These are phyloP conservation scores for rabbit (Oryctolagus cuniculus) DNA, from an alignment of 2,113 vertebrate species.

Conservation along the genomic window DNA sequence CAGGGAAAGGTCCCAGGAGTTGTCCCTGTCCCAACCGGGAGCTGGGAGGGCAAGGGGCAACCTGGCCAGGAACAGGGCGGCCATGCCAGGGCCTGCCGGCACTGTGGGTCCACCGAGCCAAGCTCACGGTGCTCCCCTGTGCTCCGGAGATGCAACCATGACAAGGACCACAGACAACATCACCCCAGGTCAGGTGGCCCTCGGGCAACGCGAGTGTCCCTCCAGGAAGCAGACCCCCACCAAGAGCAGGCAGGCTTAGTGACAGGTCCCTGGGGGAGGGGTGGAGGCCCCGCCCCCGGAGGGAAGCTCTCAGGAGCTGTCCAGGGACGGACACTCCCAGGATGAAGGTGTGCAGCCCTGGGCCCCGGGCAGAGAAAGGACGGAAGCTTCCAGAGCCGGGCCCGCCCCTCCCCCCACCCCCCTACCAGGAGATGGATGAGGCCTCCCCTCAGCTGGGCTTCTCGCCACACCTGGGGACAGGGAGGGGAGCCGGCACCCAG, in stretches of 20 bases:
- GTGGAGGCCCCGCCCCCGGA: too few species aligned
- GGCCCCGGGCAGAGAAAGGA: neutral
- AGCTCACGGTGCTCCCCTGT: too few species aligned
- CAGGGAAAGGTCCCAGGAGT: too few species aligned
- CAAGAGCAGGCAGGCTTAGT: too few species aligned
- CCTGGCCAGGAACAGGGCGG: too few species aligned
- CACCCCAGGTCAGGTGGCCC: neutral
- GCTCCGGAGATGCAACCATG: neutral
- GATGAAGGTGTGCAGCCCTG: neutral
- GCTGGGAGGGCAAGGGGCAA: too few species aligned
- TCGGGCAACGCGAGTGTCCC: neutral
- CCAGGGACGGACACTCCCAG: too few species aligned
- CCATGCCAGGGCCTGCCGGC: too few species aligned
- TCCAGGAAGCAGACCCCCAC: neutral
- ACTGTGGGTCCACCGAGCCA: too few species aligned
- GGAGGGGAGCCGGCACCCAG: neutral
- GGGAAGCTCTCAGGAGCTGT: neutral
- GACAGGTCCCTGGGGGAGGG: too few species aligned
- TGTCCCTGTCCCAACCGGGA: too few species aligned
- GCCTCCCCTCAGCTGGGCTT: rapidly evolving
- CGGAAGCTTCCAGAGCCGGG: neutral
- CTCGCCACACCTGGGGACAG: neutral
- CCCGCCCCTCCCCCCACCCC: neutral
- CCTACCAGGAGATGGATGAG: rapidly evolving
- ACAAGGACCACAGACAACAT: neutral